phyloP scores from a whole-genome alignment of 2,797 vertebrate genomes.

The Pachyuromys duprasi region DNA sequence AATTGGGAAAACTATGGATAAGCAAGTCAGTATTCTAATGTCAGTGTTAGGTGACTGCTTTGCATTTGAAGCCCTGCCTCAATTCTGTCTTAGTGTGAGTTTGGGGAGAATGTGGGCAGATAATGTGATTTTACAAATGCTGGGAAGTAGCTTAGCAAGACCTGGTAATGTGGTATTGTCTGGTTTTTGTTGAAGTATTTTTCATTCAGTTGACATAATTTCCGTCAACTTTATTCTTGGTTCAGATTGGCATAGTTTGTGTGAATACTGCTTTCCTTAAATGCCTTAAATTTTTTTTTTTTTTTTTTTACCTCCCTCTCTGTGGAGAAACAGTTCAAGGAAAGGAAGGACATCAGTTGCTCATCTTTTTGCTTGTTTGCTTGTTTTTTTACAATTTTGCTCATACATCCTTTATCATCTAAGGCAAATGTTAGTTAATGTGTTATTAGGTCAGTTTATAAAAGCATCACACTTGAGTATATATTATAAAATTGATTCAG shows the following conservation, averaged over 20 bases:
- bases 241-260: background rate
- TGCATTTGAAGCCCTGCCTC: background rate
- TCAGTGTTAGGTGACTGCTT: background rate
- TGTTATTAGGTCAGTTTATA: conserved; percentile 27
- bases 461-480: background rate
- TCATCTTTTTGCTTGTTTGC: conserved; percentile 1
- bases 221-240: background rate
- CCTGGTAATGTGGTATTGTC: conserved; percentile 3
- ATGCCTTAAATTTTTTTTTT: background rate
- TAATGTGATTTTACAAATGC: conserved; percentile 5
- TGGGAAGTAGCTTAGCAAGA: conserved; percentile 4
- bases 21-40: background rate
- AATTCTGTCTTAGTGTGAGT: background rate
- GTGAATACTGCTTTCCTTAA: background rate
- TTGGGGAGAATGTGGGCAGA: background rate
- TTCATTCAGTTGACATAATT: conserved; percentile 45
- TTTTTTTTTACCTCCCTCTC: background rate
- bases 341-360: background rate
- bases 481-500: background rate
- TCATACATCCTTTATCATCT: conserved; percentile 12
- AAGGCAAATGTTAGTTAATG: background rate
- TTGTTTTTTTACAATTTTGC: background rate
- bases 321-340: background rate
- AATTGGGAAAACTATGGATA: background rate
- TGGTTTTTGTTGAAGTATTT: background rate